Evolutionary conservation across 2,888 invertebrate species (phyloP).

Genomic region (Endomychus coccineus): DNA sequence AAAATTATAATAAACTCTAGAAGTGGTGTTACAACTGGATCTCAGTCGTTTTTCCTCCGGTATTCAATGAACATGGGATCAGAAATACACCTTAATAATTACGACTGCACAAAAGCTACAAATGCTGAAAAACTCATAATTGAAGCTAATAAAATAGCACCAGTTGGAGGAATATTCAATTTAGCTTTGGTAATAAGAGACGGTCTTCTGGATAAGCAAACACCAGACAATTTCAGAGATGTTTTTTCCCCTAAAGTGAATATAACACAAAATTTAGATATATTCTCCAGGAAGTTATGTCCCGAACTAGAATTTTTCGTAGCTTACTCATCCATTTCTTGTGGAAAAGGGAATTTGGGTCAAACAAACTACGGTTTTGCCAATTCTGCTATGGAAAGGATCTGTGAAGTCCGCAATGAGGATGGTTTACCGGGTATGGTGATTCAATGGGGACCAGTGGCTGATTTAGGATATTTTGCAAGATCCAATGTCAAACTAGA

Average conservation of each 20-base stretch:
- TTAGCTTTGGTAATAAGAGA: slow-evolving; percentile 53
- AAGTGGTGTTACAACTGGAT: slow-evolving; percentile 76
- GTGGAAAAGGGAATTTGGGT: slow-evolving; percentile 27
- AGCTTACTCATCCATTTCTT: slow-evolving; percentile 26
- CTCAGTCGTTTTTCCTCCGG: slow-evolving; percentile 65
- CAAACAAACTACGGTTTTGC: slow-evolving; percentile 30
- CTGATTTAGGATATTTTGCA: slow-evolving; percentile 23
- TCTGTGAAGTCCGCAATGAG: slow-evolving; percentile 25
- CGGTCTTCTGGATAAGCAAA: slow-evolving; percentile 49
- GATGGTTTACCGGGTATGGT: slow-evolving; percentile 28
- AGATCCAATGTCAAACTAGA: slow-evolving; percentile 18
- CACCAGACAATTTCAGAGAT: slow-evolving; percentile 44
- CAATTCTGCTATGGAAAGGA: slow-evolving; percentile 28
- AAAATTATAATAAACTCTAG: slow-evolving; percentile 75
- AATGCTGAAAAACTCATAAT: slow-evolving; percentile 42
- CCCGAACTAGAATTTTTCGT: slow-evolving; percentile 32
- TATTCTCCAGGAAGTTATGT: slow-evolving; percentile 46
- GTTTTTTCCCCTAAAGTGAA: slow-evolving; percentile 52
- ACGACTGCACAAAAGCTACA: slow-evolving; percentile 37
- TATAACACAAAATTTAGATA: slow-evolving; percentile 52
- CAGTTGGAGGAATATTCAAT: slow-evolving; percentile 60
- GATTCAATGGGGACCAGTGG: slow-evolving; percentile 29
- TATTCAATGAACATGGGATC: slow-evolving; percentile 37
- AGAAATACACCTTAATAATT: slow-evolving; percentile 39
- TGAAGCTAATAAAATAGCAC: slow-evolving; percentile 42